These are phyloP conservation scores for Euura saliciscinereae DNA, from an alignment of 1,140 invertebrate species.

Conservation along the genomic window DNA sequence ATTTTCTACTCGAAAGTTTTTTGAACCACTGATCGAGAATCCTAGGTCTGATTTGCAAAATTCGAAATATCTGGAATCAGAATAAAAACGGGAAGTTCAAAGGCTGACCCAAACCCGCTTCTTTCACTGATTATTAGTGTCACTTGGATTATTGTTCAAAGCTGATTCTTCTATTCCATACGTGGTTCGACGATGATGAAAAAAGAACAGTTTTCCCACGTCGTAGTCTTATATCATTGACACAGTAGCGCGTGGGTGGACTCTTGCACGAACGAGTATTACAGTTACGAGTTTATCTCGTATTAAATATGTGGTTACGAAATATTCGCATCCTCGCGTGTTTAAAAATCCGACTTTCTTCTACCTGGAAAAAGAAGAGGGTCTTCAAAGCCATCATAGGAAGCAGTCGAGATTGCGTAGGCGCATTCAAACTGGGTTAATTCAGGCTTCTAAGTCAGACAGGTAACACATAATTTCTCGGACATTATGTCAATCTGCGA, in stretches of 20 bases:
- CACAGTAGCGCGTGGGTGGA: not conserved
- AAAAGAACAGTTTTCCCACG: not conserved
- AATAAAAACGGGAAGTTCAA: too few species aligned
- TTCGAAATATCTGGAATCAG: too few species aligned
- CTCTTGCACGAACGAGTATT: not conserved
- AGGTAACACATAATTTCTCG: too few species aligned
- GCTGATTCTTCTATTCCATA: not conserved
- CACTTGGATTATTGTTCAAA: too few species aligned
- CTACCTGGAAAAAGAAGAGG: not conserved
- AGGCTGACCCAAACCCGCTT: too few species aligned
- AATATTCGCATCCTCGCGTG: not conserved
- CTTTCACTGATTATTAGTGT: too few species aligned
- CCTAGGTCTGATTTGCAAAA: too few species aligned
- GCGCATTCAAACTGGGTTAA: not conserved
- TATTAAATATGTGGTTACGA: not conserved
- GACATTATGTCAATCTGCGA: too few species aligned
- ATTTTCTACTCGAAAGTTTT: too few species aligned
- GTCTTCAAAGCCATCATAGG: not conserved
- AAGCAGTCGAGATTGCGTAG: not conserved
- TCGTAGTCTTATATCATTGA: not conserved
- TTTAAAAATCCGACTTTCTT: not conserved
- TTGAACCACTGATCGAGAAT: too few species aligned
- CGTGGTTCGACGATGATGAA: not conserved
- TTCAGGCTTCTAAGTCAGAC: not conserved
- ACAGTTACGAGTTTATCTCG: not conserved